A percentile compares a stretch with the other conserved stretches of the same genome.
phyloP scores from a whole-genome alignment of 2,113 vertebrate genomes.

The Neodon shergylaensis region DNA sequence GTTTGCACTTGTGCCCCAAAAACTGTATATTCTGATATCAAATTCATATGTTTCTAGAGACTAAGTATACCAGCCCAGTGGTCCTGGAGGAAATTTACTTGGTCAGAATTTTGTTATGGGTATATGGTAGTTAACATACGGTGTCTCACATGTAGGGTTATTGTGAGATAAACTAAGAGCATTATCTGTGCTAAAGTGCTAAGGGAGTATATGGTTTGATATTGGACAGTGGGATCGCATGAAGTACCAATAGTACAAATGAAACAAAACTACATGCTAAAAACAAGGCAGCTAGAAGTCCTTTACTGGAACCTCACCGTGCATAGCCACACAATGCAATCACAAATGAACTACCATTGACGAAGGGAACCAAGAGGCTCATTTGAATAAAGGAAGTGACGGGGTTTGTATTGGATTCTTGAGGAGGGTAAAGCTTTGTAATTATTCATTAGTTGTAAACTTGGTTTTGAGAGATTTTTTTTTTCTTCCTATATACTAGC shows the following conservation, averaged over 20 bases:
- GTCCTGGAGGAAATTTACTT: not conserved
- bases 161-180: not conserved
- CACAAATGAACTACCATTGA: not conserved
- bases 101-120: not conserved
- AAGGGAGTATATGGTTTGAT: not conserved
- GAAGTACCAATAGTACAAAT: not conserved
- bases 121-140: not conserved
- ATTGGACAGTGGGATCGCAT: too few species aligned
- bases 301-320: not conserved
- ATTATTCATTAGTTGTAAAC: not conserved
- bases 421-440: not conserved
- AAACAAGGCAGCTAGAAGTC: not conserved
- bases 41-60: not conserved
- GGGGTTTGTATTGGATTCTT: not conserved
- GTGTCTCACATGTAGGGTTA: not conserved
- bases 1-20: not conserved
- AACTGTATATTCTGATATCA: not conserved
- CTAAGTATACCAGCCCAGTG: not conserved
- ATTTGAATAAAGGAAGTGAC: not conserved
- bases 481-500: too few species aligned
- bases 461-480: not conserved
- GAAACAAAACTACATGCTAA: not conserved
- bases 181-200: not conserved
- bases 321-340: too few species aligned
- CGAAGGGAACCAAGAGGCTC: not conserved